Evolutionary conservation across 2,113 vertebrate species (phyloP).

Genomic region (Rhagologus leucostigma): DNA sequence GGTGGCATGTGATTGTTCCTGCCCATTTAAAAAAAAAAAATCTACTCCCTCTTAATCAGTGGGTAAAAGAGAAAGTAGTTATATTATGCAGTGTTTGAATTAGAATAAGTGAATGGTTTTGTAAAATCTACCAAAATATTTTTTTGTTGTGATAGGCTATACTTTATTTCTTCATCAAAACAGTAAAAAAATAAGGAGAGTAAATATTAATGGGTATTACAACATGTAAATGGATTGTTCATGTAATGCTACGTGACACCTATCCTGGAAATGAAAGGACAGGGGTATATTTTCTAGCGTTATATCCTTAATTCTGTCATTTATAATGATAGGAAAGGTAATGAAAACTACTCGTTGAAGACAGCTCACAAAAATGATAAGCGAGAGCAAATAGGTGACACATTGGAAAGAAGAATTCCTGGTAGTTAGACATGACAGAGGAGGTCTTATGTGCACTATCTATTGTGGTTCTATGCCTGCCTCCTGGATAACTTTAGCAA

Average conservation of each 20-base stretch:
- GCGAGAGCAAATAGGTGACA: conserved; percentile 18
- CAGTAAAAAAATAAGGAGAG: not conserved
- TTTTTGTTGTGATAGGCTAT: not conserved
- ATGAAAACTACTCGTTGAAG: conserved; percentile 1
- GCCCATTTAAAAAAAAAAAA: not conserved
- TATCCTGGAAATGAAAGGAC: not conserved
- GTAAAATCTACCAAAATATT: not conserved
- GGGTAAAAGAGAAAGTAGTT: not conserved
- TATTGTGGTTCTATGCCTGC: not conserved
- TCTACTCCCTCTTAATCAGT: not conserved
- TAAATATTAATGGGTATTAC: not conserved
- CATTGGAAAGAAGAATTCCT: not conserved
- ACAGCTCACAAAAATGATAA: conserved; percentile 17
- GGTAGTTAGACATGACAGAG: conserved; percentile 1
- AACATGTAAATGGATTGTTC: not conserved
- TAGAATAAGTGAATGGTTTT: not conserved
- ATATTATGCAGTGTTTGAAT: not conserved
- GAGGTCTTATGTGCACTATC: not conserved
- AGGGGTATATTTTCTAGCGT: not conserved
- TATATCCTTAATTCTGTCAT: conserved; percentile 15
- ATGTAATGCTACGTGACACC: not conserved
- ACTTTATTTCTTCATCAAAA: not conserved
- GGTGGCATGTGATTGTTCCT: not conserved
- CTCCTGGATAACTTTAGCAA: not conserved
- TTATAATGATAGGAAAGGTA: not conserved